A percentile compares a stretch with the other conserved stretches of the same genome.
These are phyloP conservation scores for Urechis unicinctus DNA, from an alignment of 2,888 invertebrate genomes.

Conservation along the genomic window DNA sequence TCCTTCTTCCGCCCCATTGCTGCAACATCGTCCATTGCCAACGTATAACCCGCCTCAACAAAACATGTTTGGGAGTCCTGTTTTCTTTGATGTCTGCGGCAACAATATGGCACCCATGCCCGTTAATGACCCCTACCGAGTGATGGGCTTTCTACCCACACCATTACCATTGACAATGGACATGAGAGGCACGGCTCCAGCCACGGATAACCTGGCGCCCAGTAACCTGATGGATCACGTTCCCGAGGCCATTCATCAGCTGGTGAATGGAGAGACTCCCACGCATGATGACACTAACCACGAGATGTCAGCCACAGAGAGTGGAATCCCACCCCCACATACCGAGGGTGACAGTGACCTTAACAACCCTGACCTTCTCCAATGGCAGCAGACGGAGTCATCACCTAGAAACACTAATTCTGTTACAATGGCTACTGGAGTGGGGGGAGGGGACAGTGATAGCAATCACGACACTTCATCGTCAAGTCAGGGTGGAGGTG, in stretches of 20 bases:
- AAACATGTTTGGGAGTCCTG: not conserved
- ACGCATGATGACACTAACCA: not conserved
- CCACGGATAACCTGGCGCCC: not conserved
- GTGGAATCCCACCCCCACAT: not conserved
- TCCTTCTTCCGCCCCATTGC: not conserved
- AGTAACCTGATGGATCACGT: not conserved
- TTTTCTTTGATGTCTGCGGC: not conserved
- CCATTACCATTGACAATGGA: not conserved
- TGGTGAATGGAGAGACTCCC: too few species aligned
- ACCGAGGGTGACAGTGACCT: not conserved
- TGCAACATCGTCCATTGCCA: not conserved
- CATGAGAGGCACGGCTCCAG: not conserved
- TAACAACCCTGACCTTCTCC: not conserved
- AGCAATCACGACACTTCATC: not conserved
- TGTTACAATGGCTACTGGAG: not conserved
- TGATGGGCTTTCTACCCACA: not conserved
- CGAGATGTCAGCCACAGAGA: not conserved
- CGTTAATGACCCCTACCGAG: not conserved
- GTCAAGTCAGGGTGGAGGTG: not conserved
- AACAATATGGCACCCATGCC: not conserved
- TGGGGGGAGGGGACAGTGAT: not conserved
- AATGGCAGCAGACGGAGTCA: not conserved
- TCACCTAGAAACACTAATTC: not conserved
- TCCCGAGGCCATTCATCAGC: too few species aligned
- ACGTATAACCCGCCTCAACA: not conserved